These are phyloP conservation scores for Lutraria rhynchaena DNA, from an alignment of 1,140 invertebrate genomes.

Conservation along the genomic window DNA sequence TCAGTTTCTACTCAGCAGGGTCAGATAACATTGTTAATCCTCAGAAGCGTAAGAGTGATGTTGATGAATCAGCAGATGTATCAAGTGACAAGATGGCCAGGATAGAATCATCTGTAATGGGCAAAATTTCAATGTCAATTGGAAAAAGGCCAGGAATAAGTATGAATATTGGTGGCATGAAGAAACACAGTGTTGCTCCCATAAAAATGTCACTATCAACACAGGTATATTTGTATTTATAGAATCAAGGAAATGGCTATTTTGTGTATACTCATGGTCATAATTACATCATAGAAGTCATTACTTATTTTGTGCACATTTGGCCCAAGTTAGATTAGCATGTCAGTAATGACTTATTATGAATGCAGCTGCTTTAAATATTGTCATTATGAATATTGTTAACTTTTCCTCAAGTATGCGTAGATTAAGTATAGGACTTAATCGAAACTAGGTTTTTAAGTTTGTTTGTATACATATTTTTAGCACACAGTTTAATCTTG, in stretches of 20 bases:
- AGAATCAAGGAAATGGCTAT: not conserved
- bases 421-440: no score
- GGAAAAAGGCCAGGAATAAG: slow-evolving; percentile 36
- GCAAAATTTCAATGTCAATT: not conserved
- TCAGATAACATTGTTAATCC: slow-evolving; percentile 53
- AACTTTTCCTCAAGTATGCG: no score
- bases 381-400: no score
- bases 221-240: slow-evolving; percentile 19
- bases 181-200: slow-evolving; percentile 42
- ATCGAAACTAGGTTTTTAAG: no score
- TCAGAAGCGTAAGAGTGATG: slow-evolving; percentile 52
- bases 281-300: no score
- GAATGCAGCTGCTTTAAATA: no score
- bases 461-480: no score
- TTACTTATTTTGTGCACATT: no score
- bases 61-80: not conserved
- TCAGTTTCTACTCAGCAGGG: slow-evolving; percentile 60
- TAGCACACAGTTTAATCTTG: no score
- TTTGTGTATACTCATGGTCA: no score
- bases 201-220: slow-evolving; percentile 45
- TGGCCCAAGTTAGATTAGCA: no score
- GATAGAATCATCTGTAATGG: not conserved
- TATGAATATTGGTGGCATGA: slow-evolving; percentile 46
- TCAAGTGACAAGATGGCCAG: slow-evolving; percentile 10
- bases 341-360: no score